These are phyloP conservation scores for Elgaria multicarinata DNA, from an alignment of 2,113 vertebrate genomes.

Conservation along the genomic window DNA sequence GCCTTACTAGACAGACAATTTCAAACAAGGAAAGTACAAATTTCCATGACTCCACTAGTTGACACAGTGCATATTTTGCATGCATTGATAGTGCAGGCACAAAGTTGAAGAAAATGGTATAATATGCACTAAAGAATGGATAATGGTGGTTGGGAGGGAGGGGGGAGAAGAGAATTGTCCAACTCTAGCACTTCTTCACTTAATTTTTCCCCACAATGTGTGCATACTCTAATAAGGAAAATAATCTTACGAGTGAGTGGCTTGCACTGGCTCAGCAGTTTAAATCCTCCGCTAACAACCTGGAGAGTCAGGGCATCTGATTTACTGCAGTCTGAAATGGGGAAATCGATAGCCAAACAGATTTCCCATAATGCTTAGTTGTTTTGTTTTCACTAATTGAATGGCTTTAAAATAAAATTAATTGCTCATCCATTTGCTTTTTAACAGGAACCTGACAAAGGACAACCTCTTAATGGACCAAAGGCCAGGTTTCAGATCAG, in stretches of 20 bases:
- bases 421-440: conserved; percentile 12
- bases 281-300: conserved; percentile 20
- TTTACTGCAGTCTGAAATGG: conserved; percentile 44
- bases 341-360: conserved; percentile 43
- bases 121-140: not conserved
- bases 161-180: not conserved
- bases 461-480: conserved; percentile 12
- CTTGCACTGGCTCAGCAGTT: conserved; percentile 29
- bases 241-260: not conserved
- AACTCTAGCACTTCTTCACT: not conserved
- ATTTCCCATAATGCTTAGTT: conserved; percentile 23
- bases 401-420: conserved; percentile 41
- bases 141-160: not conserved
- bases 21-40: not conserved
- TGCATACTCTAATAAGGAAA: not conserved
- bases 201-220: not conserved
- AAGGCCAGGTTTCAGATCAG: not conserved
- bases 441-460: conserved; percentile 20
- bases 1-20: not conserved
- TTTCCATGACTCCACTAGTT: not conserved
- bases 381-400: conserved; percentile 41
- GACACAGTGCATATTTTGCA: not conserved
- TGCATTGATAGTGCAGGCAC: not conserved
- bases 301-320: conserved; percentile 4
- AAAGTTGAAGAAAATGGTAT: not conserved